Base-by-base conservation (phyloP, 2,113 vertebrate genomes). In the Tamias sibiricus region DNA sequence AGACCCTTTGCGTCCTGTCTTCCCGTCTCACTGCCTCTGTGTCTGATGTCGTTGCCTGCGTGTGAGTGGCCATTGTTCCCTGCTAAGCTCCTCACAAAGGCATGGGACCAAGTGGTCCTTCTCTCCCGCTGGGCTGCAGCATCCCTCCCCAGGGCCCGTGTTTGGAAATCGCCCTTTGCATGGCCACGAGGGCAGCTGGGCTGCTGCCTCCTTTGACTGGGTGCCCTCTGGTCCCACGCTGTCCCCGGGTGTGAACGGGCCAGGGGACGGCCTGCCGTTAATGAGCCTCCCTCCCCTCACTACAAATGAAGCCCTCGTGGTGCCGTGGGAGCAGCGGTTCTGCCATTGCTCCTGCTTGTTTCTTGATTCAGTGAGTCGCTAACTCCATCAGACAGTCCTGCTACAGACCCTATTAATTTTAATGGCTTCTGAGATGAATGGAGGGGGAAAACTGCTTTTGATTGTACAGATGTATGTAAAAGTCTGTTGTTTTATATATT, bases 391-490 rank as follows among this genome's bases (percentile, higher is more conserved):
- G 72, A 42, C 95, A 66, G 52, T 96, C 64, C 69, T 80, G 79
- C 71, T 81, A 54, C 3, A 3, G 49, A 97, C n/a, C 42, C 26
- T 40, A 35, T 97, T 97, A 57, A 76, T 84, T 81, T 86, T 96
- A 42, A 96, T 94, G 96, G 76, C 77, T 96, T 97, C 72, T 88
- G 95, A 95, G 83, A 54, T 75, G 91, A 95, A 88, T 85, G 90
- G 96, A 83, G 71, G 40, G 40, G 37, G 68, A 66, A 49, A 94
- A n/a, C 12, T 47, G 59, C 90, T 81, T 71, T 87, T 83, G 92
- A 84, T 62, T 83, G 54, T 86, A 47, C 30, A 54, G 92, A 32
- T 42, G 66, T 32, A 40, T 40, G 84, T 52, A 75, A 86, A 37
- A 47, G 44, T 44, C 49, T 76, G n/a, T 42, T 19, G 66, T 74